Conservation (phyloP, 35 echinoderm and acorn worm species). For the Heliocidaris tuberculata region DNA sequence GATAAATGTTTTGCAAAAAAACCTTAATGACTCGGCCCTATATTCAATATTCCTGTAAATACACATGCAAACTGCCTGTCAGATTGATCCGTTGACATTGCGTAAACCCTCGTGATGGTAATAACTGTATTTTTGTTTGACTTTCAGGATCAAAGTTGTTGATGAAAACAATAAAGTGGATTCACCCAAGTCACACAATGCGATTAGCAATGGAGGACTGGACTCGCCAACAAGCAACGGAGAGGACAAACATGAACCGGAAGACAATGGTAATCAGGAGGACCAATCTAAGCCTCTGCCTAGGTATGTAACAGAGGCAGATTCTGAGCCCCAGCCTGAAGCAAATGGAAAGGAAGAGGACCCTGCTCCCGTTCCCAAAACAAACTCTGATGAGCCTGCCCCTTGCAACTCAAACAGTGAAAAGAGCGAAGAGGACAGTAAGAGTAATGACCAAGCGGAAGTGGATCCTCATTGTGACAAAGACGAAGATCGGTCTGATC, state of each 20-base stretch:
- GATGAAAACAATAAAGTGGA: constrained; percentile 28
- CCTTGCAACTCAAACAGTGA: not conserved
- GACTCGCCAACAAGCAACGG: constrained; percentile 42
- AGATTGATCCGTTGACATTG: too few relatives aligned
- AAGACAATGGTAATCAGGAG: constrained; percentile 1
- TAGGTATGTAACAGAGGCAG: not conserved
- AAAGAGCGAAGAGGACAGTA: not conserved
- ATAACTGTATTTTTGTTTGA: not conserved
- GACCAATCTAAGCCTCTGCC: not conserved
- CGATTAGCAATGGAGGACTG: constrained; percentile 35
- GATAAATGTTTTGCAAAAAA: too few relatives aligned
- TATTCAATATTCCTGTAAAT: too few relatives aligned
- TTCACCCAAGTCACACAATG: not conserved
- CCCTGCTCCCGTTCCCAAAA: not conserved
- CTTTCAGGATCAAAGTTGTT: not conserved
- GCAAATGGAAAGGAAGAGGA: constrained; percentile 6
- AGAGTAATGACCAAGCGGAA: not conserved
- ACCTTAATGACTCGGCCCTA: too few relatives aligned
- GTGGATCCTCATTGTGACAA: not conserved
- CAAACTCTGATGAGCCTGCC: not conserved
- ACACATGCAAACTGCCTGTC: too few relatives aligned
- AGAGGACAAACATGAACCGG: constrained; percentile 7
- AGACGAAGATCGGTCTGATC: not conserved
- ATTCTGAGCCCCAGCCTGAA: not conserved
- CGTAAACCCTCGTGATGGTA: too few relatives aligned